Evolutionary conservation across 35 echinoderm and acorn worm genomes (phyloP), one percentile per base, ranked within the genome.

Genomic region (Heliocidaris erythrogramma): DNA sequence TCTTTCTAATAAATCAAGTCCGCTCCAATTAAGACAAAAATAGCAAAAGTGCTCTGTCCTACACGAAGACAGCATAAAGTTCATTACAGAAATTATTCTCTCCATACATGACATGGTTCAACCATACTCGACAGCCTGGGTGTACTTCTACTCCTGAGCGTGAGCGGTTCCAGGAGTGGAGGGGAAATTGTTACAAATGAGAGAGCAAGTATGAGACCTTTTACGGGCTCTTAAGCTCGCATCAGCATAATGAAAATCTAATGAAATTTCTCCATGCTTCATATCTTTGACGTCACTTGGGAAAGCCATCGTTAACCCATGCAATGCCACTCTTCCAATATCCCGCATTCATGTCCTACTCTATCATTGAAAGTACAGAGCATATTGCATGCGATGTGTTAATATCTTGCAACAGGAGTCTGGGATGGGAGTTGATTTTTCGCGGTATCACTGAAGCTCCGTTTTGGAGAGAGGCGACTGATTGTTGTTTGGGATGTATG

Each of bases 131-230:
- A 78, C 65, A 78, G 65, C 21, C 27, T 78, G 5, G 65, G 65
- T 78, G 65, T 78, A 78, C 17, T 69, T 69, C 17, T 69, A 69
- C 65, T n/a, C 27, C 60, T 24, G 3, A 42, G 35, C 65, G 27
- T 27, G 65, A n/a, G 65, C 18, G 65, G 65, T 0, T 78, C 65
- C 27, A 48, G 87, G 87, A 48, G 47, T 13, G 42, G 2, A 12
- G 87, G 87, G 87, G 47, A 48, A 89, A 89, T 89, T 89, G 87
- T 89, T 89, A 89, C 87, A 89, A 89, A 89, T 89, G 87, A 89
- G 18, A 48, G 87, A 89, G 87, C 65, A 78, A 78, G 65, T 78
- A 78, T 21, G 87, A 48, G 31, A 32, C 87, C 47, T 89, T 89
- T 89, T 89, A 89, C 87, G 31, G 87, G 87, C 31, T 89, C 87